Evolutionary conservation across 2,888 invertebrate species (phyloP).

Genomic region (Eristalinus aeneus): DNA sequence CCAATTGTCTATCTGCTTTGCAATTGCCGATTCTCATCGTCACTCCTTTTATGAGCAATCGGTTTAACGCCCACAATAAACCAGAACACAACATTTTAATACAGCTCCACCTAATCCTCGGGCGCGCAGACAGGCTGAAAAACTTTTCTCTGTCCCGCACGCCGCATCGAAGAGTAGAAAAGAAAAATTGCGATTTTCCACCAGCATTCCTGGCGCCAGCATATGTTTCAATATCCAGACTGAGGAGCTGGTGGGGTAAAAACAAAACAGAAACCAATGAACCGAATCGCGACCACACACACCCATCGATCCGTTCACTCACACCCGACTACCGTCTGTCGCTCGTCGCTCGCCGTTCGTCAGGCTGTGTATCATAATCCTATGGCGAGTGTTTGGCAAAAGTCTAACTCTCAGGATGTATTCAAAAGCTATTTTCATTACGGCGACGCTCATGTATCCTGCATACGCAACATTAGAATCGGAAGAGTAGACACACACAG

Average conservation of each 20-base stretch:
- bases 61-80: background rate
- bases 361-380: constrained; percentile 41
- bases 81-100: background rate
- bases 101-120: background rate
- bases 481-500: constrained; percentile 30
- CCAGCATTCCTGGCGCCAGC: constrained; percentile 56
- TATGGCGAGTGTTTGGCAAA: constrained; percentile 1
- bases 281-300: constrained; percentile 53
- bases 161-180: background rate
- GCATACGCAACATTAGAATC: constrained; percentile 61
- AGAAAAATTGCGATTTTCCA: constrained; percentile 22
- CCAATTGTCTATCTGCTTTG: background rate
- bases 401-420: constrained; percentile 18
- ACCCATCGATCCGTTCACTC: constrained; percentile 52
- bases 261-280: constrained; percentile 53
- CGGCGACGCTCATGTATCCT: constrained; percentile 41
- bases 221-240: constrained; percentile 36
- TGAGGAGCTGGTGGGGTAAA: constrained; percentile 7
- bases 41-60: background rate
- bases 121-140: background rate
- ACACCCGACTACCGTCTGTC: constrained; percentile 37
- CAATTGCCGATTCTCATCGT: background rate
- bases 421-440: constrained; percentile 41
- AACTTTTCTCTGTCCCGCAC: background rate
- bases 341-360: background rate